Conservation (phyloP, 2,888 invertebrate species). For the Athrips mouffetella region DNA sequence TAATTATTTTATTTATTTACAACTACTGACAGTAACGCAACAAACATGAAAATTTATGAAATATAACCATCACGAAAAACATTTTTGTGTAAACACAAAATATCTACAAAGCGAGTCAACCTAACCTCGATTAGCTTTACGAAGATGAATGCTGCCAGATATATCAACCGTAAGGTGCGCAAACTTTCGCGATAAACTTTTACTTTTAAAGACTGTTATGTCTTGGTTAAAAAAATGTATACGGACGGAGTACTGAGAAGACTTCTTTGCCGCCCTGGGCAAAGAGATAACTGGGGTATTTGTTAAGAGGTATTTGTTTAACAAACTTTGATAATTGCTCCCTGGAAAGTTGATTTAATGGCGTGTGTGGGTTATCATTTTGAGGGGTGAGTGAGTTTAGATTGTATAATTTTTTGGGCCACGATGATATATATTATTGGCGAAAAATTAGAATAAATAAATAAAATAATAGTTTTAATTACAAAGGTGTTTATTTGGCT, state of each 20-base stretch:
- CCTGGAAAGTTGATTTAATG: conserved; percentile 44
- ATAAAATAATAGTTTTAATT: too few relatives aligned
- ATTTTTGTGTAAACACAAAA: too few relatives aligned
- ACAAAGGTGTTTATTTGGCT: too few relatives aligned
- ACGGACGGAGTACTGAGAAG: conserved; percentile 49
- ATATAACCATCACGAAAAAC: too few relatives aligned
- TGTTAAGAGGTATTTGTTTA: conserved; percentile 74
- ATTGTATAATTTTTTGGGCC: too few relatives aligned
- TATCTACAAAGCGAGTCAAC: conserved; percentile 31
- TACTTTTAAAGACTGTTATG: conserved; percentile 77
- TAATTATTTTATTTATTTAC: too few relatives aligned
- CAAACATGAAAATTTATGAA: too few relatives aligned
- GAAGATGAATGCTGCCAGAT: conserved; percentile 69
- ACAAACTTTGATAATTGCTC: conserved; percentile 70
- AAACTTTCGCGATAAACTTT: conserved; percentile 74
- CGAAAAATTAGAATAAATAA: too few relatives aligned
- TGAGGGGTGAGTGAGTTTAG: not conserved
- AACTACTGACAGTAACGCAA: too few relatives aligned
- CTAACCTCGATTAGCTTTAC: conserved; percentile 32
- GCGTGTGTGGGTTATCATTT: conserved; percentile 13
- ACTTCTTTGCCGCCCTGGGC: conserved; percentile 48
- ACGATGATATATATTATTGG: too few relatives aligned
- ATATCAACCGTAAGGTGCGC: conserved; percentile 70
- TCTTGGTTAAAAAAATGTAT: conserved; percentile 75
- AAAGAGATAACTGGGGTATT: conserved; percentile 64